phyloP scores from a whole-genome alignment of 2,888 invertebrate species.

The Sphaerophoria taeniata region DNA sequence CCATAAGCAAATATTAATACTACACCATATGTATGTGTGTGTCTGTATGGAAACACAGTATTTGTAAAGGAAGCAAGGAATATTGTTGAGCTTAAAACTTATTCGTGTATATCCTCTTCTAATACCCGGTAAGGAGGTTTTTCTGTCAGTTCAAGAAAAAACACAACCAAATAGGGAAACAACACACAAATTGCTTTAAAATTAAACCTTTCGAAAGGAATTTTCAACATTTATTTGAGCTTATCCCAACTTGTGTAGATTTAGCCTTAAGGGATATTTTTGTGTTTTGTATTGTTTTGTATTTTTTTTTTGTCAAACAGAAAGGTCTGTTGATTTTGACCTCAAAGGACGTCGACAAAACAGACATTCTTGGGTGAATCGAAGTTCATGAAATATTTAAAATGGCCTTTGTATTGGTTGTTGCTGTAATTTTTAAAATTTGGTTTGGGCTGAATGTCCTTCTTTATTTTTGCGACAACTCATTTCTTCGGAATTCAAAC shows the following conservation, averaged over 20 bases:
- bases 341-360: background rate
- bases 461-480: no score
- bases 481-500: background rate
- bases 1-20: conserved; percentile 13
- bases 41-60: conserved; percentile 18
- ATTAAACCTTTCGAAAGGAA: conserved; percentile 12
- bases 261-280: conserved; percentile 17
- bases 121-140: conserved; percentile 48
- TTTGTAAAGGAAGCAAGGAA: conserved; percentile 32
- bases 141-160: conserved; percentile 1
- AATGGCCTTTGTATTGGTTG: conserved; percentile 15
- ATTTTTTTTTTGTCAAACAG: conserved; percentile 10
- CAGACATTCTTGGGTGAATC: background rate
- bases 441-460: background rate
- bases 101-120: conserved; percentile 9
- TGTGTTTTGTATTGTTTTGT: background rate
- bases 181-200: conserved; percentile 38
- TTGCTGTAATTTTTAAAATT: background rate
- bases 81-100: conserved; percentile 52
- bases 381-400: conserved; percentile 35
- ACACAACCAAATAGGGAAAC: conserved; percentile 45
- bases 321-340: conserved; percentile 6
- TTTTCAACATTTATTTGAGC: conserved; percentile 16
- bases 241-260: background rate
- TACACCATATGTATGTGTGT: no score